A percentile compares a stretch with the other conserved stretches of the same genome.
phyloP scores from a whole-genome alignment of 2,888 invertebrate species.

The Hartigia nigra region DNA sequence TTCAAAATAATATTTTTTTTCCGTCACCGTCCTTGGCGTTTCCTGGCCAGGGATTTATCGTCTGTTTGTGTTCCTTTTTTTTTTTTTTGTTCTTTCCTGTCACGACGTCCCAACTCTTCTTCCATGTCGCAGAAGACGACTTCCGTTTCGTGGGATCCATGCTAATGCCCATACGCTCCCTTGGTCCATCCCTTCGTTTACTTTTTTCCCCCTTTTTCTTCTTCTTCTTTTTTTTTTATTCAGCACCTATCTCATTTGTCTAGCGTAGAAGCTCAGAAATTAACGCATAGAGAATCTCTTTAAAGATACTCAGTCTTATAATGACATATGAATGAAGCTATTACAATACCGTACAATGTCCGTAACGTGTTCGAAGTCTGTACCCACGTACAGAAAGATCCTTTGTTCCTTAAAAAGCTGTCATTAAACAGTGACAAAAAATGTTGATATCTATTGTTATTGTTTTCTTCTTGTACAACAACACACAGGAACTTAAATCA shows the following conservation, averaged over 20 bases:
- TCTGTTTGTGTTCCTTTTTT: not conserved
- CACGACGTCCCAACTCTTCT: conserved; percentile 14
- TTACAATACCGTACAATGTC: not conserved
- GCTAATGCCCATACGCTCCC: conserved; percentile 2
- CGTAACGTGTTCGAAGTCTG: not conserved
- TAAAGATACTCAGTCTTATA: not conserved
- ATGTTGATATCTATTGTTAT: not conserved
- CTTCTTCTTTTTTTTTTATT: too few species aligned
- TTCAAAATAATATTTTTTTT: not conserved
- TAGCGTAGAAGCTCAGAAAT: not conserved
- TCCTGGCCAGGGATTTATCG: not conserved
- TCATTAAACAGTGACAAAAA: not conserved
- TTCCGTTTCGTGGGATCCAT: conserved; percentile 8
- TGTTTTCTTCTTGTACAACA: not conserved
- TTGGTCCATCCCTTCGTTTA: not conserved
- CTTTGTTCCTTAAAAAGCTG: not conserved
- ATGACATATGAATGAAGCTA: not conserved
- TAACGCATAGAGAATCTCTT: not conserved
- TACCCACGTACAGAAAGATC: not conserved
- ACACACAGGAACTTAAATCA: not conserved
- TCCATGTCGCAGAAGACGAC: conserved; percentile 1
- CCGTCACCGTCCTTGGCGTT: not conserved
- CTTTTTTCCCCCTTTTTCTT: not conserved
- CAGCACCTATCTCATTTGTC: not conserved
- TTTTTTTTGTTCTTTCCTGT: conserved; percentile 16